Conservation (phyloP, 2,113 vertebrate species). For the Leucoraja erinaceus region DNA sequence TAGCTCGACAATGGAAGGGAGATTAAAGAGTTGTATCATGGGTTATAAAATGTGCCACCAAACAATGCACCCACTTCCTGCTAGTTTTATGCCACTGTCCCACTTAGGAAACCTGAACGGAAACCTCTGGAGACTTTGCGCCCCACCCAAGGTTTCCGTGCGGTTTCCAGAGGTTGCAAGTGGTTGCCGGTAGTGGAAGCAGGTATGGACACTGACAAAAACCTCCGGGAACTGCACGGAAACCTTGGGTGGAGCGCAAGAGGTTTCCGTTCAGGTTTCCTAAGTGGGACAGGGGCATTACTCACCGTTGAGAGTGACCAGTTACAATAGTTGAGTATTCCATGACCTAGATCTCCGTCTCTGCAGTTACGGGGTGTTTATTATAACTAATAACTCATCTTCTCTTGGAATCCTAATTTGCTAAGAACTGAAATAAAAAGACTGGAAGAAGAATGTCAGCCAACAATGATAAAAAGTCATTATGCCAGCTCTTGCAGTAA, state of each 20-base stretch:
- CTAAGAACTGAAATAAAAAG: not conserved
- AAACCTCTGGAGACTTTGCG: too few species aligned
- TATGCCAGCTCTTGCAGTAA: not conserved
- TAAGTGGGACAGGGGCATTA: too few species aligned
- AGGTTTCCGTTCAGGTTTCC: too few species aligned
- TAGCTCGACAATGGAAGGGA: slow-evolving; percentile 19
- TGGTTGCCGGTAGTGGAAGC: too few species aligned
- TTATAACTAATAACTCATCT: not conserved
- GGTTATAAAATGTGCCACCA: slow-evolving; percentile 25
- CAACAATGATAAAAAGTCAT: not conserved
- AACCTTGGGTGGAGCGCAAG: too few species aligned
- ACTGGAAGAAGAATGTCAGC: not conserved
- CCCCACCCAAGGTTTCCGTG: too few species aligned
- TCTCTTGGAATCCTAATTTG: not conserved
- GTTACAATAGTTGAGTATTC: slow-evolving; percentile 3
- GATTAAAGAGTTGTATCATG: not conserved
- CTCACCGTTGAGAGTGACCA: not conserved
- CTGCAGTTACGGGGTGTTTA: not conserved
- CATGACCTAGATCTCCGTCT: not conserved
- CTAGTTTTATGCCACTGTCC: too few species aligned
- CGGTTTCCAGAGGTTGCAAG: too few species aligned
- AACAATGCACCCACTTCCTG: not conserved
- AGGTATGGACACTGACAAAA: too few species aligned
- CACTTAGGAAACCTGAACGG: too few species aligned
- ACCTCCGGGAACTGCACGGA: too few species aligned